These are phyloP conservation scores for Salmo trutta DNA, from an alignment of 2,797 vertebrate genomes.

Conservation along the genomic window DNA sequence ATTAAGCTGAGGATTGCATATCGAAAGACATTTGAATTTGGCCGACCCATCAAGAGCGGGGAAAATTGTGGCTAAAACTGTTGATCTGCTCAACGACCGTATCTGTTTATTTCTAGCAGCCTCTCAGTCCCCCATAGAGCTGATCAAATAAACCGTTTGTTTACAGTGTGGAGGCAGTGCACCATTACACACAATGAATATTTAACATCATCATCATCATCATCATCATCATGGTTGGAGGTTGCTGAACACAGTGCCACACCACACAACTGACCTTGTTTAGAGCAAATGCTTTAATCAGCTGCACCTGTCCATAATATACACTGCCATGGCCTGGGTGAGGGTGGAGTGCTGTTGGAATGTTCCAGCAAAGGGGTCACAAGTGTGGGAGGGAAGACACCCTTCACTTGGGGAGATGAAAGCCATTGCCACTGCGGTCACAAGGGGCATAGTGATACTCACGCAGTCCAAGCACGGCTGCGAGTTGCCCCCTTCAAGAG, in stretches of 20 bases:
- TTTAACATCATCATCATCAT: constrained; percentile 6
- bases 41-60: background rate
- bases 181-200: constrained; percentile 17
- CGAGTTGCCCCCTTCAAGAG: background rate
- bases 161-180: constrained; percentile 1
- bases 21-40: background rate
- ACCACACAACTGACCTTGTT: background rate
- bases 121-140: constrained; percentile 4
- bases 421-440: constrained; percentile 43
- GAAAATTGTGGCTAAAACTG: background rate
- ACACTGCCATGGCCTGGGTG: constrained; percentile 23
- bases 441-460: constrained; percentile 23
- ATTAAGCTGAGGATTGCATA: background rate
- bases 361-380: constrained; percentile 18
- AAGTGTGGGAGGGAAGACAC: background rate
- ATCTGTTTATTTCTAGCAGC: background rate
- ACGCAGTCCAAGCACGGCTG: constrained; percentile 5
- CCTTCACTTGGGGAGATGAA: constrained; percentile 38
- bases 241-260: constrained; percentile 1
- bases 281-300: background rate
- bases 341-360: constrained; percentile 15
- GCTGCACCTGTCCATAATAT: constrained; percentile 41
- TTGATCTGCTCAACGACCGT: background rate
- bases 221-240: background rate
- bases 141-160: constrained; percentile 4